These are phyloP conservation scores for Andrena dorsata DNA, from an alignment of 2,888 invertebrate genomes.

Conservation along the genomic window DNA sequence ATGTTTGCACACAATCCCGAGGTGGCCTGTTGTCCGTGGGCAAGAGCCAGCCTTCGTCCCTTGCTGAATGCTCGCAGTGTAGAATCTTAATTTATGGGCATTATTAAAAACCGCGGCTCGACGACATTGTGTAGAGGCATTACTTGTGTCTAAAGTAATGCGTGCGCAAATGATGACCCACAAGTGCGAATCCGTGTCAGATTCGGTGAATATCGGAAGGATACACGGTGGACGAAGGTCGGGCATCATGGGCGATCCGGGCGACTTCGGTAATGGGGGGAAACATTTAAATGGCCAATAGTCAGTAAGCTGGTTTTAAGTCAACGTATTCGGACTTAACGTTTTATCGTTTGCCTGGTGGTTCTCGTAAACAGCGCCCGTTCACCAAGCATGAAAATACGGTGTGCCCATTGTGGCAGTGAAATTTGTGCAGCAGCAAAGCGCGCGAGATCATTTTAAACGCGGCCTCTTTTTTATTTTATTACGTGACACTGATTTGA, in stretches of 20 bases:
- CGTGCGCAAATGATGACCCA: constrained; percentile 46
- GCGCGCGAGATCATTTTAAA: constrained; percentile 26
- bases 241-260: constrained; percentile 62
- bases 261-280: constrained; percentile 62
- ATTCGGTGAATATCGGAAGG: constrained; percentile 36
- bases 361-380: constrained; percentile 60
- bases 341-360: constrained; percentile 71
- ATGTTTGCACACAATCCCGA: constrained; percentile 73
- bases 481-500: constrained; percentile 55
- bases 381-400: constrained; percentile 54
- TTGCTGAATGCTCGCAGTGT: constrained; percentile 43
- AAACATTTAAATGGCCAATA: constrained; percentile 68
- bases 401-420: constrained; percentile 55
- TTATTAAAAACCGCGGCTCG: constrained; percentile 60
- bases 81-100: constrained; percentile 70
- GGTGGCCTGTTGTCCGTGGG: constrained; percentile 67
- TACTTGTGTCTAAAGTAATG: constrained; percentile 13
- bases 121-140: constrained; percentile 21
- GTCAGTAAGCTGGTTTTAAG: constrained; percentile 73
- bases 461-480: constrained; percentile 51
- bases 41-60: constrained; percentile 58
- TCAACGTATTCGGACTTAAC: constrained; percentile 65
- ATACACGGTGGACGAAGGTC: constrained; percentile 18
- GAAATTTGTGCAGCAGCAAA: constrained; percentile 27
- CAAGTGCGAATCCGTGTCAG: constrained; percentile 18